A percentile compares a stretch with the other conserved stretches of the same genome.
phyloP scores from a whole-genome alignment of 2,888 invertebrate genomes.

The Tortrix viridana region DNA sequence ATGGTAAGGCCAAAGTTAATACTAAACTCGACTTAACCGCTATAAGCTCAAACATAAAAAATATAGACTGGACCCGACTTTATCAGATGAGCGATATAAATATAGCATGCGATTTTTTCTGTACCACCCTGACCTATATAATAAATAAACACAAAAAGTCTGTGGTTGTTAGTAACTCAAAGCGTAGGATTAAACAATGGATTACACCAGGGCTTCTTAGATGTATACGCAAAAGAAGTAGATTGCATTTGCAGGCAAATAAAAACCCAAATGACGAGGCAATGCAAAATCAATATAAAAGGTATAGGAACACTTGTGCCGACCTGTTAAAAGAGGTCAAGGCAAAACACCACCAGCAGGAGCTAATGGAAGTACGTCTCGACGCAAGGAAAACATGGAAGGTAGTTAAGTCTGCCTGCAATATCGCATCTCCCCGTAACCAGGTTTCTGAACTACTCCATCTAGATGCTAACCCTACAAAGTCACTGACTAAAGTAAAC shows the following conservation, averaged over 20 bases:
- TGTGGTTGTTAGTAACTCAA: not conserved
- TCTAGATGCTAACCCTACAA: not conserved
- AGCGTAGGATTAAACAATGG: slow-evolving; percentile 1
- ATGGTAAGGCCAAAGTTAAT: not conserved
- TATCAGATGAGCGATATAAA: not conserved
- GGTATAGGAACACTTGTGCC: slow-evolving; percentile 7
- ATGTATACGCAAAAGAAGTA: slow-evolving; percentile 10
- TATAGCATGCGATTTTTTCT: not conserved
- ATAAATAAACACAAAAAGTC: slow-evolving; percentile 5
- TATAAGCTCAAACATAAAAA: not conserved
- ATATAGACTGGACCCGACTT: not conserved
- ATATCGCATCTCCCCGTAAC: not conserved
- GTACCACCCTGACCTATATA: not conserved
- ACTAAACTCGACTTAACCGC: not conserved
- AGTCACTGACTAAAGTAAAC: slow-evolving; percentile 1
- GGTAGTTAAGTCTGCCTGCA: slow-evolving; percentile 1
- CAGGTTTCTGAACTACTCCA: slow-evolving; percentile 3
- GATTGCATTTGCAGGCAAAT: not conserved
- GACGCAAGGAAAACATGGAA: slow-evolving; percentile 9
- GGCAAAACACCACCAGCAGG: not conserved
- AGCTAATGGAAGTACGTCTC: not conserved
- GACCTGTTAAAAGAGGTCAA: slow-evolving; percentile 1
- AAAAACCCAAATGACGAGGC: slow-evolving; percentile 1
- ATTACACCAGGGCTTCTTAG: slow-evolving; percentile 8
- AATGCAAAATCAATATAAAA: not conserved